phyloP scores from a whole-genome alignment of 2,797 vertebrate species.

The Kryptopterus vitreolus region DNA sequence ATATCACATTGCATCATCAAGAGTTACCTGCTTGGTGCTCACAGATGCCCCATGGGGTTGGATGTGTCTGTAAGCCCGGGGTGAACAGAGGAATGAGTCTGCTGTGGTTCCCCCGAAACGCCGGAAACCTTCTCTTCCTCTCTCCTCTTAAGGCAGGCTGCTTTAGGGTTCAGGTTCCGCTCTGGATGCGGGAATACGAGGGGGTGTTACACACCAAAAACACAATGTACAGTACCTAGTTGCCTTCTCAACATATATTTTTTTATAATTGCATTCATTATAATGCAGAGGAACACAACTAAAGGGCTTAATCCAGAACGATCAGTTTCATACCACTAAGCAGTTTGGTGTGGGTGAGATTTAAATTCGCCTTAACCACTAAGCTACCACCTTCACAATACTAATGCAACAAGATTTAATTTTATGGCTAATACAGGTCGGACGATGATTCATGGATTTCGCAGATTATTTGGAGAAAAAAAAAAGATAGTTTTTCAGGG shows the following conservation, averaged over 20 bases:
- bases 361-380: too few relatives aligned
- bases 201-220: not conserved
- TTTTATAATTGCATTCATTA: not conserved
- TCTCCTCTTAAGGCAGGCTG: slow-evolving; percentile 98
- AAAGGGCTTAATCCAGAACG: not conserved
- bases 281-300: not conserved
- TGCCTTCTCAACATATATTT: not conserved
- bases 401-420: too few relatives aligned
- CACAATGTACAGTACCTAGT: too few relatives aligned
- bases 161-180: slow-evolving; percentile 97
- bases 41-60: slow-evolving; percentile 98
- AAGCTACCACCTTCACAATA: too few relatives aligned
- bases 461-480: too few relatives aligned
- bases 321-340: too few relatives aligned
- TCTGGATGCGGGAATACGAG: slow-evolving; percentile 71
- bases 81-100: slow-evolving; percentile 86
- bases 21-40: slow-evolving; percentile 78
- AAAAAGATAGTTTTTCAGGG: too few relatives aligned
- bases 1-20: not conserved
- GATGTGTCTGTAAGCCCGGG: slow-evolving; percentile 91
- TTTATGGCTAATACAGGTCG: too few relatives aligned
- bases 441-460: too few relatives aligned
- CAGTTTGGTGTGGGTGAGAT: too few relatives aligned
- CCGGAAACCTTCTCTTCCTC: slow-evolving; percentile 96
- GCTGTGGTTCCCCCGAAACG: slow-evolving; percentile 86